Conservation (phyloP, 2,113 vertebrate genomes). For the Microtus montanus region DNA sequence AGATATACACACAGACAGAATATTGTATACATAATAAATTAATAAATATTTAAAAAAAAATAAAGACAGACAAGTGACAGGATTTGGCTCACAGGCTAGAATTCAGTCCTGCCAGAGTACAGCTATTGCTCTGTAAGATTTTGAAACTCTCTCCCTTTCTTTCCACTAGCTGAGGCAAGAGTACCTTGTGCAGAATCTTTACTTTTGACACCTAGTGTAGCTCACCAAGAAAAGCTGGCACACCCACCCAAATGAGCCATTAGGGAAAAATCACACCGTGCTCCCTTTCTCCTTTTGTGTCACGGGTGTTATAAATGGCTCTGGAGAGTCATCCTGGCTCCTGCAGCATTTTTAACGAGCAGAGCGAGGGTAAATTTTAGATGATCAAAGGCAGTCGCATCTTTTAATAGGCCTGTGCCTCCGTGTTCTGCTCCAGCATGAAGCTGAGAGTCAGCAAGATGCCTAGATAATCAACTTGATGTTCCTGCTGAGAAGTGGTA, state of each 20-base stretch:
- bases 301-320: background rate
- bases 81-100: rapidly evolving
- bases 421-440: background rate
- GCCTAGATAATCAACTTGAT: background rate
- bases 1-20: too few relatives aligned
- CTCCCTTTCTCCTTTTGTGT: background rate
- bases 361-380: background rate
- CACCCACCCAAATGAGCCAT: background rate
- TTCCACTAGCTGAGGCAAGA: background rate
- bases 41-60: too few relatives aligned
- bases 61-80: background rate
- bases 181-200: background rate
- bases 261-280: background rate
- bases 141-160: slow-evolving; percentile 7
- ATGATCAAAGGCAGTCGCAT: slow-evolving; percentile 27
- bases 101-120: background rate
- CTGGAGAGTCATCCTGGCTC: background rate
- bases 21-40: too few relatives aligned
- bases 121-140: background rate
- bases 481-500: background rate
- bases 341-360: background rate
- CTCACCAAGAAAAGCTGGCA: slow-evolving; percentile 15
- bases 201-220: background rate
- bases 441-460: slow-evolving; percentile 9
- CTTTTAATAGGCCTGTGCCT: slow-evolving; percentile 20